Conservation (phyloP, 1,140 invertebrate species). For the Proctacanthus coquilletti region DNA sequence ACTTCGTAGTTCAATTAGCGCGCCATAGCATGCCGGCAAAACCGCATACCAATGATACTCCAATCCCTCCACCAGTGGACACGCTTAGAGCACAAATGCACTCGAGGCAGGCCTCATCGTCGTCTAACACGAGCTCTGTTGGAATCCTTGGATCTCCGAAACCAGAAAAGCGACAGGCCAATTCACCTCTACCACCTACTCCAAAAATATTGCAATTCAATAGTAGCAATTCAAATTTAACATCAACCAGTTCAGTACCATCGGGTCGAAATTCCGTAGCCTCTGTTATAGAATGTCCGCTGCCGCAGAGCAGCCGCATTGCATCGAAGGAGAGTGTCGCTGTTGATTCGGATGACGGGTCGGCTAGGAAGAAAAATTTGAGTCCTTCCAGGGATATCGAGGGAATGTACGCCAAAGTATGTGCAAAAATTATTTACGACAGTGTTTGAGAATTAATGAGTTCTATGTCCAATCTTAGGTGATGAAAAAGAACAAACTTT, state of each 20-base stretch:
- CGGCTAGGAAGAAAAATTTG: conserved; percentile 20
- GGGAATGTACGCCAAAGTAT: conserved; percentile 76
- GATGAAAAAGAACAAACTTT: conserved; percentile 28
- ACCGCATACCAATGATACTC: conserved; percentile 9
- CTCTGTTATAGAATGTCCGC: conserved; percentile 26
- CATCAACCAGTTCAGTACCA: conserved; percentile 21
- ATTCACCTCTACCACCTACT: conserved; percentile 63
- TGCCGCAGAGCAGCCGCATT: conserved; percentile 9
- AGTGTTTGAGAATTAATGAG: conserved; percentile 9
- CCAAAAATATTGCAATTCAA: conserved; percentile 32
- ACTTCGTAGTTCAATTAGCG: too few species aligned
- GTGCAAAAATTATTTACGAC: conserved; percentile 12
- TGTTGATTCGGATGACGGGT: conserved; percentile 22
- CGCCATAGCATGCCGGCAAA: too few species aligned
- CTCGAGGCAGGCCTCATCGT: conserved; percentile 44
- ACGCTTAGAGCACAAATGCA: conserved; percentile 26
- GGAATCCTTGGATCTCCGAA: conserved; percentile 62
- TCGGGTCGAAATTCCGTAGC: conserved; percentile 29
- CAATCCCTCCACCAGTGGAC: conserved; percentile 23
- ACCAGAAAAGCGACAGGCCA: conserved; percentile 72
- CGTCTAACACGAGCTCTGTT: conserved; percentile 54
- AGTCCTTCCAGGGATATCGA: conserved; percentile 51
- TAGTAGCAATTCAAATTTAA: conserved; percentile 20
- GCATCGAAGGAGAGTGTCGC: conserved; percentile 15
- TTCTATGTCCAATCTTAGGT: conserved; percentile 18